Conservation (phyloP, 2,888 invertebrate species). For the Embidobia sp. region DNA sequence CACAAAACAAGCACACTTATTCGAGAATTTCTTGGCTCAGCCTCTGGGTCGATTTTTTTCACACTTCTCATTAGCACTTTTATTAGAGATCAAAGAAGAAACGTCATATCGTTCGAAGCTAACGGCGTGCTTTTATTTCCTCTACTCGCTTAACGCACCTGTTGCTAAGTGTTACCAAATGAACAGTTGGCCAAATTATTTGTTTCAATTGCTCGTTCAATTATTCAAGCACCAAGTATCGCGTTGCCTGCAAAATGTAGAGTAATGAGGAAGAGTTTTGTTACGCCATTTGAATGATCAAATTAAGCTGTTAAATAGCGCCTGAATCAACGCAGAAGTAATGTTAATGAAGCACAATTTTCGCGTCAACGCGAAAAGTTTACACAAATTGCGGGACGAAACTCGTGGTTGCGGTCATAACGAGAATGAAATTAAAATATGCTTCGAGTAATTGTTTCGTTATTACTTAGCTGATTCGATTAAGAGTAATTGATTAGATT, state of each 20-base stretch:
- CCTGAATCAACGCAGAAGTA: neutral
- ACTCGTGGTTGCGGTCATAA: no score
- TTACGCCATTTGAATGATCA: conserved; percentile 10
- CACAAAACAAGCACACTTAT: no score
- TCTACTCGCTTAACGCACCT: neutral
- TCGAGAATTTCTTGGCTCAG: no score
- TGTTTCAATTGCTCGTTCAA: conserved; percentile 1
- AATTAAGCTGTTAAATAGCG: neutral
- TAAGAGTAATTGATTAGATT: no score
- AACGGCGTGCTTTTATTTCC: no score
- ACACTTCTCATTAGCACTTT: neutral
- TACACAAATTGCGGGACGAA: no score
- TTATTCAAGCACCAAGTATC: conserved; percentile 14
- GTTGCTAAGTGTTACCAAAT: neutral
- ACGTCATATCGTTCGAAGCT: no score
- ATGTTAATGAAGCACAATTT: conserved; percentile 4
- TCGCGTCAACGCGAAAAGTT: neutral
- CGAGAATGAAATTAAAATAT: no score
- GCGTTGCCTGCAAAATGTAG: neutral
- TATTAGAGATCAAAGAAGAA: neutral
- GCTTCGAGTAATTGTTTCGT: no score
- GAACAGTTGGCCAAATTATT: neutral
- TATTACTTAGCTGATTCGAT: no score
- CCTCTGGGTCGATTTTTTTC: neutral
- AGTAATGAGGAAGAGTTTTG: neutral